Evolutionary conservation across 2,888 invertebrate genomes (phyloP).

Genomic region (Macaria liturata): DNA sequence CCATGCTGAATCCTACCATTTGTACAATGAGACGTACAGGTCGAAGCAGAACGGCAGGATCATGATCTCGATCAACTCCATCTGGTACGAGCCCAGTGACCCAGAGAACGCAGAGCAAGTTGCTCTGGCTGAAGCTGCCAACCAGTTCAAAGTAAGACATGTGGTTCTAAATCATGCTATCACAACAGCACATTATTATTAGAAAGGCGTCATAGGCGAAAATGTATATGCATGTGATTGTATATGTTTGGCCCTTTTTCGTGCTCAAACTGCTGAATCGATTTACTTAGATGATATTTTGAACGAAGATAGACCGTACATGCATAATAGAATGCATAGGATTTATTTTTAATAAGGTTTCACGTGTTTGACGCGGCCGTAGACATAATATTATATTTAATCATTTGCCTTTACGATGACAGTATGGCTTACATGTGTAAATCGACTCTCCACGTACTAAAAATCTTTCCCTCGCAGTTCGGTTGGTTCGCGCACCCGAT

Average conservation of each 20-base stretch:
- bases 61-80: slow-evolving; percentile 81
- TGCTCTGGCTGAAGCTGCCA: slow-evolving; percentile 74
- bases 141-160: slow-evolving; percentile 73
- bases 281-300: too few relatives aligned
- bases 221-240: too few relatives aligned
- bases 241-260: neutral
- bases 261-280: neutral
- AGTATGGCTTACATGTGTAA: too few relatives aligned
- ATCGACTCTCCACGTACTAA: neutral
- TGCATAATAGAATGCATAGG: too few relatives aligned
- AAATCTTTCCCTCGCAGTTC: slow-evolving; percentile 53
- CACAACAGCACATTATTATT: too few relatives aligned
- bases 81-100: slow-evolving; percentile 78
- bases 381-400: too few relatives aligned
- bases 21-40: slow-evolving; percentile 85
- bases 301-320: too few relatives aligned
- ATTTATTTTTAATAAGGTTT: too few relatives aligned
- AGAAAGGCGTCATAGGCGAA: too few relatives aligned
- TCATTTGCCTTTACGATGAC: too few relatives aligned
- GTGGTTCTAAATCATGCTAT: too few relatives aligned
- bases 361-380: too few relatives aligned
- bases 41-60: slow-evolving; percentile 79
- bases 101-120: slow-evolving; percentile 67
- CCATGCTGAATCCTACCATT: slow-evolving; percentile 86
- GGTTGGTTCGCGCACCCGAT: slow-evolving; percentile 83